These are phyloP conservation scores for Bombus superbus DNA, from an alignment of 1,140 invertebrate genomes.

Conservation along the genomic window DNA sequence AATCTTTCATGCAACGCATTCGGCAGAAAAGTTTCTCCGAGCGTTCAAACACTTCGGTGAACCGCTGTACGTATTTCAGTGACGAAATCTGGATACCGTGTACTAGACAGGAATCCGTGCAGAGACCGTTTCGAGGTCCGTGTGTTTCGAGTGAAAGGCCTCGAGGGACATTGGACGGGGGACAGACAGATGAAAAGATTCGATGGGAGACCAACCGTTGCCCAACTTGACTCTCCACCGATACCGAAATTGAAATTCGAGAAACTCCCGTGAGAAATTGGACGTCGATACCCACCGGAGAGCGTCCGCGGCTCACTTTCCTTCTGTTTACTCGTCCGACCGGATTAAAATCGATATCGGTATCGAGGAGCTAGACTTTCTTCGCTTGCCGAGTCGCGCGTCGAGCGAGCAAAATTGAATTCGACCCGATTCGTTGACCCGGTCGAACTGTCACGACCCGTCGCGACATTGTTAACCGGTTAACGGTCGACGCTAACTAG, in stretches of 20 bases:
- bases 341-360: conserved; percentile 17
- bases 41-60: background rate
- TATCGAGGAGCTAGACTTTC: background rate
- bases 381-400: background rate
- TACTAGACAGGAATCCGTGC: conserved; percentile 64
- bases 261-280: conserved; percentile 56
- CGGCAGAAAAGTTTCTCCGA: background rate
- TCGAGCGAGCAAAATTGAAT: conserved; percentile 67
- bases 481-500: conserved; percentile 63
- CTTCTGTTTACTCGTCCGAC: background rate
- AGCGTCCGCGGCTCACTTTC: background rate
- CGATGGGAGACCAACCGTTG: conserved; percentile 36
- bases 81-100: conserved; percentile 61
- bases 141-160: conserved; percentile 66
- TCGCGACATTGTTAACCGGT: conserved; percentile 62
- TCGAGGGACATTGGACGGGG: background rate
- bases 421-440: conserved; percentile 64
- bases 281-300: background rate
- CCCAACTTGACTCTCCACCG: conserved; percentile 38
- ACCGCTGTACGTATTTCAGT: conserved; percentile 32
- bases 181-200: background rate
- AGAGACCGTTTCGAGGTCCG: conserved; percentile 48
- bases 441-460: conserved; percentile 63
- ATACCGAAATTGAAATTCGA: conserved; percentile 66
- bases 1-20: no score